These are phyloP conservation scores for Cassiopea andromeda DNA, from an alignment of 30 jellyfish, hydroid and myxozoan species.

Conservation along the genomic window DNA sequence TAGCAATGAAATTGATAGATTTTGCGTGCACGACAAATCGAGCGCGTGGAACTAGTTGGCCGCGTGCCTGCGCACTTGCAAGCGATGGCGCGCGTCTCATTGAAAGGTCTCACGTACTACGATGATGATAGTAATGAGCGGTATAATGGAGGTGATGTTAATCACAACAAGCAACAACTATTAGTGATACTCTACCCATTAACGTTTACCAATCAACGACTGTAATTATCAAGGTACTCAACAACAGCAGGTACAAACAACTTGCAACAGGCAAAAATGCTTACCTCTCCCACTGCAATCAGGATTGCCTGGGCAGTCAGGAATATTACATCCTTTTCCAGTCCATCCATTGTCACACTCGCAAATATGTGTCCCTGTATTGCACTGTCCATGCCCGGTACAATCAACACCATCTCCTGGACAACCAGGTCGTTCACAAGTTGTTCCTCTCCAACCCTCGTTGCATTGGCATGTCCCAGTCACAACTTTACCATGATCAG, in stretches of 20 bases:
- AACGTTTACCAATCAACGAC: too few relatives aligned
- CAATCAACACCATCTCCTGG: conserved; percentile 69
- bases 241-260: not conserved
- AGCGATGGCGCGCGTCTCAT: too few relatives aligned
- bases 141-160: too few relatives aligned
- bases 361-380: conserved; percentile 63
- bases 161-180: too few relatives aligned
- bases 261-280: not conserved
- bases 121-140: too few relatives aligned
- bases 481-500: conserved; percentile 58
- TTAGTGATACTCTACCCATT: too few relatives aligned
- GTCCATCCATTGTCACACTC: conserved; percentile 76
- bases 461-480: conserved; percentile 53
- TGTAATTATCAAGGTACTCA: too few relatives aligned
- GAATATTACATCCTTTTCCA: conserved; percentile 66
- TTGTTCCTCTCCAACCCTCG: conserved; percentile 74
- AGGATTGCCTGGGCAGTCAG: conserved; percentile 78
- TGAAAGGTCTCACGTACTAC: too few relatives aligned
- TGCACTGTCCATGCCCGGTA: conserved; percentile 65
- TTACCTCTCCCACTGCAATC: conserved; percentile 59
- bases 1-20: too few relatives aligned
- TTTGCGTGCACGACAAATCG: too few relatives aligned
- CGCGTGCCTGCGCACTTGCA: too few relatives aligned
- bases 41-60: too few relatives aligned
- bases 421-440: conserved; percentile 74